Evolutionary conservation across 2,888 invertebrate genomes (phyloP).

Genomic region (Malthinus flaveolus): DNA sequence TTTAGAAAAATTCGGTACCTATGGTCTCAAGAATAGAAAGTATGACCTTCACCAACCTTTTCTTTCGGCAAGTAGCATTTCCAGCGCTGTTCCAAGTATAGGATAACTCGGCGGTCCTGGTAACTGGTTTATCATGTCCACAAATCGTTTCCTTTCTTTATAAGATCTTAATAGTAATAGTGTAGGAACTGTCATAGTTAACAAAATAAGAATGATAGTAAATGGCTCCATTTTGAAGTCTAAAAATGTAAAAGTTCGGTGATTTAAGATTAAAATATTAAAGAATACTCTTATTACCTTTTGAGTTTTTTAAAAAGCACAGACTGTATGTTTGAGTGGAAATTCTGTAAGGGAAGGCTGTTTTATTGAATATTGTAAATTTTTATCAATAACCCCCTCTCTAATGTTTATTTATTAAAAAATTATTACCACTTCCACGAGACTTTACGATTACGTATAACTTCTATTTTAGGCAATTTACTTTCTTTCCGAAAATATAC

Average conservation of each 20-base stretch:
- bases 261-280: background rate
- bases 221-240: constrained; percentile 19
- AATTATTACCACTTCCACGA: too few species aligned
- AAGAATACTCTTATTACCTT: background rate
- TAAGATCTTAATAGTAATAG: constrained; percentile 14
- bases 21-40: too few species aligned
- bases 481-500: too few species aligned
- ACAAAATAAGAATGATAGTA: constrained; percentile 15
- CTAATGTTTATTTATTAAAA: background rate
- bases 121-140: constrained; percentile 14
- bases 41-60: constrained; percentile 29
- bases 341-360: too few species aligned
- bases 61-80: constrained; percentile 24
- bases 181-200: constrained; percentile 15
- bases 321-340: background rate
- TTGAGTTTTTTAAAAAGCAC: background rate
- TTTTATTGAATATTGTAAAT: background rate
- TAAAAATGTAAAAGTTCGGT: background rate
- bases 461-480: too few species aligned
- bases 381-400: constrained; percentile 1
- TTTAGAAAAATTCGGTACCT: too few species aligned
- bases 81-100: constrained; percentile 33
- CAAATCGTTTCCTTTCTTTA: constrained; percentile 9
- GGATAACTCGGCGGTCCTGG: constrained; percentile 32
- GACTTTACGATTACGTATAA: too few species aligned